phyloP scores from a whole-genome alignment of 2,888 invertebrate genomes.

The Drosophila parthenogenetica region DNA sequence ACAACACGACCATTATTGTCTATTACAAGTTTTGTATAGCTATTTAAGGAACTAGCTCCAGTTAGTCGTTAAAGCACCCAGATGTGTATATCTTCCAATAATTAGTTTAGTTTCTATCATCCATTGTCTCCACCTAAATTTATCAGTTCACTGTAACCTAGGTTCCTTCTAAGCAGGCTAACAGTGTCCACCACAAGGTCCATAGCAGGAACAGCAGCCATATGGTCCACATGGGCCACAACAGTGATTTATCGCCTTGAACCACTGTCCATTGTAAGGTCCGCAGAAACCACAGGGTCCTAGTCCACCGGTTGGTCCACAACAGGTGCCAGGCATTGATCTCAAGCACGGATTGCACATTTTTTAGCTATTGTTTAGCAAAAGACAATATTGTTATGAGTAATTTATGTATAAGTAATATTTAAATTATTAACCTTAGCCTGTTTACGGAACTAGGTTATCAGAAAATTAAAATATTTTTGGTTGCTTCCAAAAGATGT shows the following conservation, averaged over 20 bases:
- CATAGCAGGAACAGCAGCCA: conserved; percentile 67
- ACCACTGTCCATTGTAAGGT: conserved; percentile 73
- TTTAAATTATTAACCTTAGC: conserved; percentile 40
- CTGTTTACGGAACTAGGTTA: conserved; percentile 67
- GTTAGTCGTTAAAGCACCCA: not conserved
- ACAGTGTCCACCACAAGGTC: conserved; percentile 63
- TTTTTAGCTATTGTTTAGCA: not conserved
- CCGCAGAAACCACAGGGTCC: conserved; percentile 70
- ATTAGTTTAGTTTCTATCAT: conserved; percentile 1
- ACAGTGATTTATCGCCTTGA: conserved; percentile 65
- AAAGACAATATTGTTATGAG: too few species aligned
- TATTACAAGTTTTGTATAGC: not conserved
- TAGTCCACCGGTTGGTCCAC: conserved; percentile 71
- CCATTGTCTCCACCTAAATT: conserved; percentile 3
- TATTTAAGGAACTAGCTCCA: not conserved
- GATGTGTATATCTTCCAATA: not conserved
- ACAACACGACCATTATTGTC: conserved; percentile 20
- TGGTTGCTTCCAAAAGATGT: conserved; percentile 46
- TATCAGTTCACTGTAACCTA: conserved; percentile 43
- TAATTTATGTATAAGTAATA: too few species aligned
- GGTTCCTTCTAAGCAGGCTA: conserved; percentile 67
- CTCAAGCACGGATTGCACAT: conserved; percentile 70
- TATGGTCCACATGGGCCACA: conserved; percentile 72
- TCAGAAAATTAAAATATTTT: conserved; percentile 29
- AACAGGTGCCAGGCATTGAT: conserved; percentile 70